Percentiles rank a stretch among this genome's conserved stretches.
Conservation (phyloP, 2,113 vertebrate species). For the Hymenochirus boettgeri region DNA sequence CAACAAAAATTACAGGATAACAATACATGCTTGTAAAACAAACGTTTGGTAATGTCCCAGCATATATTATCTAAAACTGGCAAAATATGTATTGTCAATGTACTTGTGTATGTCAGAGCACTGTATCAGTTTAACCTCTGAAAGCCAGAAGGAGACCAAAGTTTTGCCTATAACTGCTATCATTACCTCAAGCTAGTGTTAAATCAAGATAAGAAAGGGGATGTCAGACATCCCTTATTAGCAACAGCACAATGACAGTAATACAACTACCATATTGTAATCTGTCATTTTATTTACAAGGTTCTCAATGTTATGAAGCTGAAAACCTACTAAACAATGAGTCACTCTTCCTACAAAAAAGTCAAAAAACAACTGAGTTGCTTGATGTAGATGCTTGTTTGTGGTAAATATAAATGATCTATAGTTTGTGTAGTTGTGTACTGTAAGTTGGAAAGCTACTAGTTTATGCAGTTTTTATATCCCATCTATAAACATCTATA, state of each 20-base stretch:
- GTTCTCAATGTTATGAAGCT: conserved; percentile 25
- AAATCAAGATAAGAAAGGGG: conserved; percentile 26
- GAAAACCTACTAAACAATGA: conserved; percentile 38
- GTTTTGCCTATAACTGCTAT: conserved; percentile 16
- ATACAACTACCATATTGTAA: conserved; percentile 36
- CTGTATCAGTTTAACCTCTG: conserved; percentile 15
- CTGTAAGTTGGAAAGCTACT: too few relatives aligned
- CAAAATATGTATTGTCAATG: conserved; percentile 20
- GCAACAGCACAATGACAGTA: conserved; percentile 26
- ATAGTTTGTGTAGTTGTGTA: too few relatives aligned
- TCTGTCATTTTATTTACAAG: conserved; percentile 33
- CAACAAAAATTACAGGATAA: conserved; percentile 12
- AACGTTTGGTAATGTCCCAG: conserved; percentile 11
- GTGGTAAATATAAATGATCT: too few relatives aligned
- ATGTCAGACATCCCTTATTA: conserved; percentile 16
- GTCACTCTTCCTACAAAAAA: conserved; percentile 31
- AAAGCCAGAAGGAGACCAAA: conserved; percentile 6
- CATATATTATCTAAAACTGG: neutral
- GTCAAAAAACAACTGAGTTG: conserved; percentile 5
- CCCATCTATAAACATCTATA: too few relatives aligned
- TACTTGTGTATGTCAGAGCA: conserved; percentile 3
- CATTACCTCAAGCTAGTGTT: conserved; percentile 14
- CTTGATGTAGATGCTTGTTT: too few relatives aligned
- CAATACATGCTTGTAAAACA: conserved; percentile 21
- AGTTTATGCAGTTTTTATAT: too few relatives aligned